Conservation (phyloP, 2,888 invertebrate species). For the Sycophila texana region DNA sequence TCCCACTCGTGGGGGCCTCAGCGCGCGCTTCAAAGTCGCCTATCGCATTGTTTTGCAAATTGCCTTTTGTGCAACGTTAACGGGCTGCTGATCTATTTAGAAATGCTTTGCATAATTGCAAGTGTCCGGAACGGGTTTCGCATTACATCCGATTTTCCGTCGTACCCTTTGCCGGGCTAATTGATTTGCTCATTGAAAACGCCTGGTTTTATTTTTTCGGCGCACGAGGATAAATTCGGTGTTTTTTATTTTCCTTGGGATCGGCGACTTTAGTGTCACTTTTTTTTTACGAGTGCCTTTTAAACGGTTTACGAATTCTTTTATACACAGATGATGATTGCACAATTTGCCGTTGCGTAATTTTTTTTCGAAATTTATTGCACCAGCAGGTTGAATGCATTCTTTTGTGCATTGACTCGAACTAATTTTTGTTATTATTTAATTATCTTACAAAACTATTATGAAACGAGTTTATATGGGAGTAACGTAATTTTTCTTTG, state of each 20-base stretch:
- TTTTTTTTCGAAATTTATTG: constrained; percentile 8
- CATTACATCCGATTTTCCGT: background rate
- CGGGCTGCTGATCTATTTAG: constrained; percentile 35
- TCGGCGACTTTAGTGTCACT: no score
- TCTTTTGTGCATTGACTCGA: background rate
- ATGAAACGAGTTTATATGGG: background rate
- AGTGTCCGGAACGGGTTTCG: background rate
- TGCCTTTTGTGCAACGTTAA: constrained; percentile 41
- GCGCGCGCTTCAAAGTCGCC: background rate
- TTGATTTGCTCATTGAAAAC: no score
- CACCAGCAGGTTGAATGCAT: background rate
- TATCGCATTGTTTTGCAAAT: constrained; percentile 47
- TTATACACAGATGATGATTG: background rate
- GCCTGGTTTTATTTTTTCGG: no score
- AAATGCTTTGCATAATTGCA: constrained; percentile 33
- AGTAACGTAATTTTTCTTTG: no score
- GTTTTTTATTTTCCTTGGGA: background rate
- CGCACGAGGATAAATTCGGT: no score
- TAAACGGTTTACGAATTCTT: no score
- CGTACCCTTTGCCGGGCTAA: background rate
- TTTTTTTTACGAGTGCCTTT: background rate
- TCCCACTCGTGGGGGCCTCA: no score
- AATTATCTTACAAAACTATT: constrained; percentile 13
- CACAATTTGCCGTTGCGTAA: background rate
- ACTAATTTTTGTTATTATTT: background rate